These are phyloP conservation scores for Scaptomyza graminum DNA, from an alignment of 1,140 invertebrate genomes.

Conservation along the genomic window DNA sequence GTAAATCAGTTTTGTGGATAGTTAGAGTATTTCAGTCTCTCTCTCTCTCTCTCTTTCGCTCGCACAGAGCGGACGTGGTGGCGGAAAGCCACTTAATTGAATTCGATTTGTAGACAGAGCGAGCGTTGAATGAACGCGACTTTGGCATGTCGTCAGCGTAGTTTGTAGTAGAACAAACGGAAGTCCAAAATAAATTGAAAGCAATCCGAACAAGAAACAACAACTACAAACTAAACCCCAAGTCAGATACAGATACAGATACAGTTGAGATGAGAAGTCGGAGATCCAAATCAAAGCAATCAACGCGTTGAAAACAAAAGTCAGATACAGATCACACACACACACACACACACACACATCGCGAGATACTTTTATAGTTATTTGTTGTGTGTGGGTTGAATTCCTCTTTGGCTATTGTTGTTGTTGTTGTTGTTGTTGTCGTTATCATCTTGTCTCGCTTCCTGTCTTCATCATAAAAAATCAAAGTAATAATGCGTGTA, in stretches of 20 bases:
- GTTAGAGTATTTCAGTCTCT: slow-evolving; percentile 15
- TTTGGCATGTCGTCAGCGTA: slow-evolving; percentile 70
- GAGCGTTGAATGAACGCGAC: slow-evolving; percentile 41
- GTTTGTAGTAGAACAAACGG: slow-evolving; percentile 82
- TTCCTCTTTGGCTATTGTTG: slow-evolving; percentile 5
- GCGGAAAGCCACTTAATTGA: slow-evolving; percentile 79
- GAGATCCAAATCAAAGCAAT: slow-evolving; percentile 43
- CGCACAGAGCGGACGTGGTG: slow-evolving; percentile 61
- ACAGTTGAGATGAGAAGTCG: slow-evolving; percentile 9
- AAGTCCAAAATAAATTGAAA: slow-evolving; percentile 80
- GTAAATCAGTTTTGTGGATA: slow-evolving; percentile 67
- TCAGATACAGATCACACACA: slow-evolving; percentile 31
- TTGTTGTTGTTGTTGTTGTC: slow-evolving; percentile 19
- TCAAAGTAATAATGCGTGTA: slow-evolving; percentile 82
- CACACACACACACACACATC: neutral
- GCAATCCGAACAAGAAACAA: slow-evolving; percentile 38
- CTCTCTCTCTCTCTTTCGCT: neutral
- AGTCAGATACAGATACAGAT: slow-evolving; percentile 9
- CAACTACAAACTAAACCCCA: slow-evolving; percentile 6
- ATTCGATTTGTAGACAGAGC: slow-evolving; percentile 68
- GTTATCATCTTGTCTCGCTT: slow-evolving; percentile 48
- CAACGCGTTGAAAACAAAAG: slow-evolving; percentile 51
- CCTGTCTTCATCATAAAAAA: slow-evolving; percentile 81
- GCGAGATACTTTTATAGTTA: slow-evolving; percentile 53
- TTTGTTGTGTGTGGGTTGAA: slow-evolving; percentile 35